Percentiles rank a stretch among this genome's conserved stretches.
phyloP scores from a whole-genome alignment of 2,797 vertebrate species.

The Protonibea diacanthus region DNA sequence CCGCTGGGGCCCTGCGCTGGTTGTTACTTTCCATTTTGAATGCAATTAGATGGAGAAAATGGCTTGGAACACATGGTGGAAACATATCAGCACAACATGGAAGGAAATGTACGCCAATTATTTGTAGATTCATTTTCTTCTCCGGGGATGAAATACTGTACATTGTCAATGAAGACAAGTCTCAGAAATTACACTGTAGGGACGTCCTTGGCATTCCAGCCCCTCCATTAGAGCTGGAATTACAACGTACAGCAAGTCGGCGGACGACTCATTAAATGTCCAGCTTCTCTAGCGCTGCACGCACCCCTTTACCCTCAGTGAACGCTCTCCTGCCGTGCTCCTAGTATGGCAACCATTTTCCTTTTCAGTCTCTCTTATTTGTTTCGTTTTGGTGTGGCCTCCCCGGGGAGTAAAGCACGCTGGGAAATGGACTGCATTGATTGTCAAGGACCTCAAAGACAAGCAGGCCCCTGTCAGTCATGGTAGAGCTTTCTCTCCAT shows the following conservation, averaged over 20 bases:
- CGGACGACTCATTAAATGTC: slow-evolving; percentile 29
- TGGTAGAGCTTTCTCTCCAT: slow-evolving; percentile 50
- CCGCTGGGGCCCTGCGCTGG: slow-evolving; percentile 44
- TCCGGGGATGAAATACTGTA: slow-evolving; percentile 52
- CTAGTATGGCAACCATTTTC: slow-evolving; percentile 60
- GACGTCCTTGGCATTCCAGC: slow-evolving; percentile 47
- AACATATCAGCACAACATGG: slow-evolving; percentile 67
- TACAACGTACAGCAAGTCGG: slow-evolving; percentile 37
- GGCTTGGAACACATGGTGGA: slow-evolving; percentile 70
- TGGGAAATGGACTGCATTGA: slow-evolving; percentile 60
- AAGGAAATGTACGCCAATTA: slow-evolving; percentile 55
- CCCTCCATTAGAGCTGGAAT: slow-evolving; percentile 50
- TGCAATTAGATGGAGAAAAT: slow-evolving; percentile 65
- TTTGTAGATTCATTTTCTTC: slow-evolving; percentile 54
- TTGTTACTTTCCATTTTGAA: slow-evolving; percentile 67
- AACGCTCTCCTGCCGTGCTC: slow-evolving; percentile 32
- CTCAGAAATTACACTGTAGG: slow-evolving; percentile 51
- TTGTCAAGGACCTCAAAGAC: slow-evolving; percentile 64
- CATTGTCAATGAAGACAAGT: slow-evolving; percentile 48
- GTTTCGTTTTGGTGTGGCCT: slow-evolving; percentile 62
- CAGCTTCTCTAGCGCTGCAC: slow-evolving; percentile 12
- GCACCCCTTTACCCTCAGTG: slow-evolving; percentile 29
- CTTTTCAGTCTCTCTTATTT: slow-evolving; percentile 55
- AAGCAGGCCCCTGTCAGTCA: slow-evolving; percentile 67
- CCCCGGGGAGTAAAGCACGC: slow-evolving; percentile 38